Conservation (phyloP, 2,797 vertebrate genomes). For the Anabacerthia variegaticeps region DNA sequence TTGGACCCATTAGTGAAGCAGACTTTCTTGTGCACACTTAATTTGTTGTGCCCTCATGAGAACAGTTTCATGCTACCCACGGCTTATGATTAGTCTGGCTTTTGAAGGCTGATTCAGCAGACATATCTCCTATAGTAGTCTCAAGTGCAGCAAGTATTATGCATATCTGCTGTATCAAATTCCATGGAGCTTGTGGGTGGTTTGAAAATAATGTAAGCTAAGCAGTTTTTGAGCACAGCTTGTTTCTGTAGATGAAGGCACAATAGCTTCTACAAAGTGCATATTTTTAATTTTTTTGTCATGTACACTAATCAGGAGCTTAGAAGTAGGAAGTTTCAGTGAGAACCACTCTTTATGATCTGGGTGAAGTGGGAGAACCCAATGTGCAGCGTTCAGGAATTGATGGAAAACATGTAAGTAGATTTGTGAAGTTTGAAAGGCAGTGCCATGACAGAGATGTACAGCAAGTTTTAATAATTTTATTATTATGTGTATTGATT, state of each 20-base stretch:
- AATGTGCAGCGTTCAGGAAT: background rate
- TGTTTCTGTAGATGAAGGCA: slow-evolving; percentile 58
- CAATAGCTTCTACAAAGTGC: slow-evolving; percentile 22
- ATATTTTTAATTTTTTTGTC: background rate
- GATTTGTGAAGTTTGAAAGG: background rate
- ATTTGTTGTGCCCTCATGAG: slow-evolving; percentile 52
- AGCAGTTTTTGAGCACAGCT: slow-evolving; percentile 63
- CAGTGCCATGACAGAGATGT: background rate
- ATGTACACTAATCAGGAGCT: background rate
- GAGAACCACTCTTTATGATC: background rate
- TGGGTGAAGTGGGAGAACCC: background rate
- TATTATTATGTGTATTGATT: background rate
- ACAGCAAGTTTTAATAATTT: background rate
- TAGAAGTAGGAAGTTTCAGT: background rate
- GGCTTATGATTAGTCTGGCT: slow-evolving; percentile 59
- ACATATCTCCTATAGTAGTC: slow-evolving; percentile 45
- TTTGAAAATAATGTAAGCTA: slow-evolving; percentile 60
- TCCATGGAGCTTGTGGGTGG: slow-evolving; percentile 66
- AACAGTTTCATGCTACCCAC: slow-evolving; percentile 45
- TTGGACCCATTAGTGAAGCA: slow-evolving; percentile 47
- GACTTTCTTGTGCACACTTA: slow-evolving; percentile 45
- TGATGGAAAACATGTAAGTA: background rate
- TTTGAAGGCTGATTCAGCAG: slow-evolving; percentile 70
- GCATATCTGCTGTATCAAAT: slow-evolving; percentile 70
- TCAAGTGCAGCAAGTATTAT: slow-evolving; percentile 67